These are phyloP conservation scores for Unio pictorum DNA, from an alignment of 2,888 invertebrate genomes.

Conservation along the genomic window DNA sequence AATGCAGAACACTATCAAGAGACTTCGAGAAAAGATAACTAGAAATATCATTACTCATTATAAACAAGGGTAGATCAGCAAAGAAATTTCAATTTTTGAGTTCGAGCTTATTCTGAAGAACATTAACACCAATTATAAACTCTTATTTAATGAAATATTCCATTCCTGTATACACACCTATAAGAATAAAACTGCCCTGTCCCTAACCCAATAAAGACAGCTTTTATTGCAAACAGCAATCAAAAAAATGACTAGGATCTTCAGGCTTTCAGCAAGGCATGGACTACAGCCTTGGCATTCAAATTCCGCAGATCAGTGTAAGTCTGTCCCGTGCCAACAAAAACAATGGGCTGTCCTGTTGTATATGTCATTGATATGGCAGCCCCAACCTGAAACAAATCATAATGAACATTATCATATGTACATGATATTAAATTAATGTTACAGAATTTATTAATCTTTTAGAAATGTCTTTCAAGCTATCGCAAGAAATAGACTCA, in stretches of 20 bases:
- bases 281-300: conserved; percentile 96
- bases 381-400: conserved; percentile 82
- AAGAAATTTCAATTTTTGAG: no score
- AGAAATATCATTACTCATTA: no score
- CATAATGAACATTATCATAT: background rate
- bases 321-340: conserved; percentile 99
- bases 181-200: no score
- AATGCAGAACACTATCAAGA: no score
- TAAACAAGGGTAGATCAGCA: no score
- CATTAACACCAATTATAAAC: no score
- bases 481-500: background rate
- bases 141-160: no score
- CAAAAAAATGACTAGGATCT: background rate
- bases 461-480: background rate
- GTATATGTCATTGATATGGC: conserved; percentile 99
- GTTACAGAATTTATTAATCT: background rate
- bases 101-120: no score
- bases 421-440: background rate
- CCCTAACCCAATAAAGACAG: no score
- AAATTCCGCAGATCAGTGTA: conserved; percentile 97
- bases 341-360: conserved; percentile 99
- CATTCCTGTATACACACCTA: no score
- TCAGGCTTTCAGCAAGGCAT: conserved; percentile 87
- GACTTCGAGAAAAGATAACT: no score
- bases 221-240: no score